Evolutionary conservation across 2,888 invertebrate species (phyloP).

Genomic region (Phytoseiulus persimilis): DNA sequence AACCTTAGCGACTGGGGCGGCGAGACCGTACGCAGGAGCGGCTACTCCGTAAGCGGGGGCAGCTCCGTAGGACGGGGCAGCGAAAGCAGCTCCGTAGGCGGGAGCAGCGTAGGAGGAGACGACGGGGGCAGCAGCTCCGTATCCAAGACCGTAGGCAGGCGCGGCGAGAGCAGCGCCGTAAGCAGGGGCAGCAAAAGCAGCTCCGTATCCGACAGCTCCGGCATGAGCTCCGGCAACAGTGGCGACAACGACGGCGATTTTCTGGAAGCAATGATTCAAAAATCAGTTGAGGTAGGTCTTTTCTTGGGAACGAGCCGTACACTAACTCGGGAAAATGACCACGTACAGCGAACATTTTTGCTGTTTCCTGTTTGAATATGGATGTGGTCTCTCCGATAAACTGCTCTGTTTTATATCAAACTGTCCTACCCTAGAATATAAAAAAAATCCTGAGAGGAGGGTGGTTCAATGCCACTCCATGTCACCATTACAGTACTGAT

Average conservation of each 20-base stretch:
- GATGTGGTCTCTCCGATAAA: not conserved
- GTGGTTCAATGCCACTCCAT: not conserved
- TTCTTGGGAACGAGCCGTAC: not conserved
- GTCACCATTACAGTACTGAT: not conserved
- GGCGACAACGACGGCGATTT: not conserved
- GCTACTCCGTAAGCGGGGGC: constrained; percentile 13
- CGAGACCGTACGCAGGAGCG: not conserved
- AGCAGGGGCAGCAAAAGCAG: not conserved
- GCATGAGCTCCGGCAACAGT: constrained; percentile 12
- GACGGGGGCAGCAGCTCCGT: not conserved
- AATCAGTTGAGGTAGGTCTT: no score
- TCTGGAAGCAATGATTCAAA: not conserved
- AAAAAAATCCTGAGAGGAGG: not conserved
- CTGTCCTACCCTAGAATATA: not conserved
- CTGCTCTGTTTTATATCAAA: not conserved
- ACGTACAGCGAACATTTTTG: not conserved
- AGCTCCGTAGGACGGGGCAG: not conserved
- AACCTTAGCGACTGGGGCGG: constrained; percentile 27
- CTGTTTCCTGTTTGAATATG: not conserved
- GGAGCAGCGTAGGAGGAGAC: not conserved
- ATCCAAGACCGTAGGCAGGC: not conserved
- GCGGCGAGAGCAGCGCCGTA: constrained; percentile 12
- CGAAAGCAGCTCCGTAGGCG: not conserved
- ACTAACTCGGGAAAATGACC: not conserved
- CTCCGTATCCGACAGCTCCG: not conserved